phyloP scores from a whole-genome alignment of 1,140 invertebrate genomes.

The Arctopsyche grandis region DNA sequence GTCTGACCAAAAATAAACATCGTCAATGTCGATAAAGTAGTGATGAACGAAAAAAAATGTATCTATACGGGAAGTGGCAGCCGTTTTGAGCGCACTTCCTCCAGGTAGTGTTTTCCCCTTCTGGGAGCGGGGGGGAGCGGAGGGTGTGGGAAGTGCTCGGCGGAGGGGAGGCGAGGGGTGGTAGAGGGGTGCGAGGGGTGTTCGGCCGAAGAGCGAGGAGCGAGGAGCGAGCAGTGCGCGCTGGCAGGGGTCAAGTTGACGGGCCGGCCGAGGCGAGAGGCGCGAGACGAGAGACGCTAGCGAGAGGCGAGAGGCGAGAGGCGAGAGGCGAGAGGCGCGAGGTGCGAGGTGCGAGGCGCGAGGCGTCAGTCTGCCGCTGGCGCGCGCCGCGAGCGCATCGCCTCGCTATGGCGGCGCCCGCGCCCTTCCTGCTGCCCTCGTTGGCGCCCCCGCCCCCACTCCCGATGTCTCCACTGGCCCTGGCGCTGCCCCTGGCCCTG shows the following conservation, averaged over 20 bases:
- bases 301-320: too few relatives aligned
- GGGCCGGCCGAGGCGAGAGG: conserved; percentile 12
- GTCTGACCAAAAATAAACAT: too few relatives aligned
- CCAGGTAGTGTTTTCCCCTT: not conserved
- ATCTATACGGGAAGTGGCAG: not conserved
- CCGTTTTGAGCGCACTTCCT: not conserved
- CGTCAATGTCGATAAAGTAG: too few relatives aligned
- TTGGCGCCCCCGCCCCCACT: conserved; percentile 10
- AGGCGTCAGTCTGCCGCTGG: conserved; percentile 52
- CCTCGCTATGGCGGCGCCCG: conserved; percentile 25
- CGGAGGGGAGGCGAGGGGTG: not conserved
- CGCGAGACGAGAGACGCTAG: too few relatives aligned
- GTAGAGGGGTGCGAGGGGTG: not conserved
- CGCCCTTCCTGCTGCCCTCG: conserved; percentile 41
- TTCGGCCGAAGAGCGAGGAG: conserved; percentile 7
- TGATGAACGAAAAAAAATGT: not conserved
- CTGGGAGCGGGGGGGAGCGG: not conserved
- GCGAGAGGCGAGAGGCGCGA: too few relatives aligned
- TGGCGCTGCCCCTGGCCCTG: conserved; percentile 70
- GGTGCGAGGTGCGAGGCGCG: too few relatives aligned
- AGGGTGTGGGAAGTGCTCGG: not conserved
- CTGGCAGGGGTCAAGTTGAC: conserved; percentile 47
- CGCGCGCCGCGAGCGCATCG: conserved; percentile 41
- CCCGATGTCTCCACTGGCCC: conserved; percentile 79
- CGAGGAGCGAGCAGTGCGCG: not conserved